These are phyloP conservation scores for Cladorhizidae sp. DNA, from an alignment of 37 sponge, comb jelly and placozoan genomes.

Conservation along the genomic window DNA sequence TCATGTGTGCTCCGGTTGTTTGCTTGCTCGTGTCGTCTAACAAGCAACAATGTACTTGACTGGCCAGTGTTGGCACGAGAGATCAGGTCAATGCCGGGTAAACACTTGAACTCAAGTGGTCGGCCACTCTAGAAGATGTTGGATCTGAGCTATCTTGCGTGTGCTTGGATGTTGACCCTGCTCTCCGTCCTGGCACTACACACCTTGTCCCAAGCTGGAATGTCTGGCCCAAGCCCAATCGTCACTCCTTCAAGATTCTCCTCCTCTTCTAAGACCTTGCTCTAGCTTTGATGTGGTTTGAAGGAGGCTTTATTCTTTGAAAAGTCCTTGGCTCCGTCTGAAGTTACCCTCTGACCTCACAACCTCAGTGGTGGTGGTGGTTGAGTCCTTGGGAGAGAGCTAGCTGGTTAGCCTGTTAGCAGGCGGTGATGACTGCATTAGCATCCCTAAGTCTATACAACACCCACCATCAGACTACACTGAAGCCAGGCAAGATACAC, in stretches of 20 bases:
- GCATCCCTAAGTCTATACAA: not conserved
- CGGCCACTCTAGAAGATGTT: not conserved
- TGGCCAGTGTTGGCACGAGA: not conserved
- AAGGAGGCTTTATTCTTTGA: too few species aligned
- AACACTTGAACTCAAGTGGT: slow-evolving; percentile 19
- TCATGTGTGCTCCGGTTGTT: too few species aligned
- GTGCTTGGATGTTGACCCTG: too few species aligned
- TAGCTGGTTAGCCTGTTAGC: not conserved
- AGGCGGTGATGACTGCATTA: not conserved
- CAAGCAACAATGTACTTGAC: slow-evolving; percentile 9
- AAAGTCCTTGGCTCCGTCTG: too few species aligned
- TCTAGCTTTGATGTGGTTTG: slow-evolving; percentile 5
- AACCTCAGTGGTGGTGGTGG: not conserved
- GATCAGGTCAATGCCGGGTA: not conserved
- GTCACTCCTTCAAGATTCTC: not conserved
- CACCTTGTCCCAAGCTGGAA: not conserved
- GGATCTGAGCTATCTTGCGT: too few species aligned
- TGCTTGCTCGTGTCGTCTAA: not conserved
- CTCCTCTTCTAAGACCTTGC: not conserved
- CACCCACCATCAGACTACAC: slow-evolving; percentile 1
- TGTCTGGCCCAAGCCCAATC: not conserved
- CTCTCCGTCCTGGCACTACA: not conserved
- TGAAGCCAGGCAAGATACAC: not conserved
- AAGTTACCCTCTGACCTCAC: not conserved
- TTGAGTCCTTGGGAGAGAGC: too few species aligned